These are phyloP conservation scores for Australoheros facetus DNA, from an alignment of 2,797 vertebrate genomes.

Conservation along the genomic window DNA sequence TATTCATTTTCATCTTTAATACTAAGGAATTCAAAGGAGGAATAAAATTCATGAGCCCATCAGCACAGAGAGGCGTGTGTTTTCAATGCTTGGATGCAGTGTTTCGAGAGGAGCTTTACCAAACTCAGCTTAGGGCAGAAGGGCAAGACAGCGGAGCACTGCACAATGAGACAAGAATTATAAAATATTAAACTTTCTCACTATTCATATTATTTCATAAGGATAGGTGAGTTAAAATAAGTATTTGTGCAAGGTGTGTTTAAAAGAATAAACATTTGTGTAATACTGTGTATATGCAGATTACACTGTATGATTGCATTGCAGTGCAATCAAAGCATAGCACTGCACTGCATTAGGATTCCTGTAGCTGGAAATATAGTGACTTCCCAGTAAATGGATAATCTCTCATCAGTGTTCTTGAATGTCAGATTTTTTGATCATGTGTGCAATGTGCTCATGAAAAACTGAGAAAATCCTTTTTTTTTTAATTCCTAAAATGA, in stretches of 20 bases:
- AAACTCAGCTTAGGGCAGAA: no score
- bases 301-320: fast-evolving
- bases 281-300: neutral
- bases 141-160: no score
- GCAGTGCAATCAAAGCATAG: neutral
- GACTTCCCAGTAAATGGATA: neutral
- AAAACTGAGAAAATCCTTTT: neutral
- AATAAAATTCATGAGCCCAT: no score
- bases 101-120: no score
- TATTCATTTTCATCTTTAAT: neutral
- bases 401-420: neutral
- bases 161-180: no score
- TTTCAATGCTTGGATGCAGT: no score
- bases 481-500: neutral
- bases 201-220: no score
- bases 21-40: neutral
- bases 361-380: neutral
- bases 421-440: neutral
- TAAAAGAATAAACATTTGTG: no score
- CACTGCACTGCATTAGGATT: neutral
- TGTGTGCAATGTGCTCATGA: neutral
- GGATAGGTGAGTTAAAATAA: no score
- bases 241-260: no score
- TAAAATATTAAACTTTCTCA: no score
- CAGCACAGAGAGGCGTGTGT: no score